Percentiles rank a stretch among this genome's conserved stretches.
phyloP scores from a whole-genome alignment of 2,888 invertebrate species.

The Arrhopalites spinosus region DNA sequence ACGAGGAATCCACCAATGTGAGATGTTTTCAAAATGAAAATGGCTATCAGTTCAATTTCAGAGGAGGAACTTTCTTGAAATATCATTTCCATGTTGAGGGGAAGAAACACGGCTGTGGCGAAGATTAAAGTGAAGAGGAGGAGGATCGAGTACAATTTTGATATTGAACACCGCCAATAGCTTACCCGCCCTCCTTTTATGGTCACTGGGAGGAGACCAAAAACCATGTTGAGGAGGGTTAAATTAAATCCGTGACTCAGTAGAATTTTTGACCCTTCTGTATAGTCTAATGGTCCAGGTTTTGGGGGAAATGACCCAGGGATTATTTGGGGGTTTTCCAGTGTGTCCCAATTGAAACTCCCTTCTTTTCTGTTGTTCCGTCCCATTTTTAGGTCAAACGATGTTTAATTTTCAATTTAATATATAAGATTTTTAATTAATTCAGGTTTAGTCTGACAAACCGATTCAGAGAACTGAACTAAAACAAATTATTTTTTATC shows the following conservation, averaged over 20 bases:
- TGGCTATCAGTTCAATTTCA: conserved; percentile 35
- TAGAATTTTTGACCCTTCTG: conserved; percentile 38
- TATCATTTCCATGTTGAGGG: conserved; percentile 1
- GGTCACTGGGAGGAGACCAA: conserved; percentile 48
- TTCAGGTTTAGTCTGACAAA: too few relatives aligned
- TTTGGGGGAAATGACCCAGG: too few relatives aligned
- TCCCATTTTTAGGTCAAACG: too few relatives aligned
- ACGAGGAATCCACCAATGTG: conserved; percentile 46
- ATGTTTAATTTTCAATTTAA: too few relatives aligned
- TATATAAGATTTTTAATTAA: too few relatives aligned
- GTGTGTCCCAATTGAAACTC: too few relatives aligned
- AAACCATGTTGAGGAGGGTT: conserved; percentile 47
- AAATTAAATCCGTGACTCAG: conserved; percentile 45
- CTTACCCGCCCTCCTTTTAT: conserved; percentile 41
- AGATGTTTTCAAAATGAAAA: conserved; percentile 31
- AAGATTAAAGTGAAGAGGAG: conserved; percentile 39
- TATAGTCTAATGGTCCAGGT: too few relatives aligned
- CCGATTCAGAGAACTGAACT: too few relatives aligned
- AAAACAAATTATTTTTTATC: too few relatives aligned
- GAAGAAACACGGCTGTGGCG: conserved; percentile 41
- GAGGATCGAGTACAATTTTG: conserved; percentile 44
- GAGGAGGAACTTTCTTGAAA: not conserved
- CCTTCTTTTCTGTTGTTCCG: too few relatives aligned
- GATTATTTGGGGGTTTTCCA: too few relatives aligned
- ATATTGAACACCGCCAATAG: conserved; percentile 42